Conservation (phyloP, 2,113 vertebrate genomes). For the Microtus montanus region DNA sequence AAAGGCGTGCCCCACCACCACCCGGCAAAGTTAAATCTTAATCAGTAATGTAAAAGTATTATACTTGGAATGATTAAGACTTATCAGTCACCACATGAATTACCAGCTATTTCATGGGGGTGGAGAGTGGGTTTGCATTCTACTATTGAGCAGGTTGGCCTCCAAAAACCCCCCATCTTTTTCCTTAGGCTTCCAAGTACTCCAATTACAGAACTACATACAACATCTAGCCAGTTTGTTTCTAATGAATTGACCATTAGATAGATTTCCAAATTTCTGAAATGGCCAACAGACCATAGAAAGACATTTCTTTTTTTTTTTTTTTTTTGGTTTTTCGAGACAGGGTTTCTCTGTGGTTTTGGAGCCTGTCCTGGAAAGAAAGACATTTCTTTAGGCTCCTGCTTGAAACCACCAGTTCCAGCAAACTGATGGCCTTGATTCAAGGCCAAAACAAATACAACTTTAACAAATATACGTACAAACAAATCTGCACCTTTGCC, state of each 20-base stretch:
- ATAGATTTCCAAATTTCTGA: neutral
- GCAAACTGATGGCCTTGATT: neutral
- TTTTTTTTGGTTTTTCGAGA: too few relatives aligned
- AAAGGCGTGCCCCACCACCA: too few relatives aligned
- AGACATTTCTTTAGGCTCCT: constrained; percentile 3
- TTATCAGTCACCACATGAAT: neutral
- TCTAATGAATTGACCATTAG: constrained; percentile 21
- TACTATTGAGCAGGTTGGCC: neutral
- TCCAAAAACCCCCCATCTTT: neutral
- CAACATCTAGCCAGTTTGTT: neutral
- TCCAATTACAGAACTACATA: neutral
- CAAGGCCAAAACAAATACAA: neutral
- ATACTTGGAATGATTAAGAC: neutral
- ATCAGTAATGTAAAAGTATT: neutral
- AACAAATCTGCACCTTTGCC: too few relatives aligned
- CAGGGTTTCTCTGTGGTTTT: too few relatives aligned
- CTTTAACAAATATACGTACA: neutral
- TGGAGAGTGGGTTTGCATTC: neutral
- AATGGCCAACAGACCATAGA: constrained; percentile 23
- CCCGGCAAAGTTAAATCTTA: neutral
- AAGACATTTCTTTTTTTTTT: neutral
- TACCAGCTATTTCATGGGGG: neutral
- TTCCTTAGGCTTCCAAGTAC: neutral
- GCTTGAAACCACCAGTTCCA: neutral
- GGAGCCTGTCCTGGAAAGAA: too few relatives aligned